Evolutionary conservation across 2,888 invertebrate genomes (phyloP), one percentile per base, ranked within the genome.

Genomic region (Athripsodes cinereus): DNA sequence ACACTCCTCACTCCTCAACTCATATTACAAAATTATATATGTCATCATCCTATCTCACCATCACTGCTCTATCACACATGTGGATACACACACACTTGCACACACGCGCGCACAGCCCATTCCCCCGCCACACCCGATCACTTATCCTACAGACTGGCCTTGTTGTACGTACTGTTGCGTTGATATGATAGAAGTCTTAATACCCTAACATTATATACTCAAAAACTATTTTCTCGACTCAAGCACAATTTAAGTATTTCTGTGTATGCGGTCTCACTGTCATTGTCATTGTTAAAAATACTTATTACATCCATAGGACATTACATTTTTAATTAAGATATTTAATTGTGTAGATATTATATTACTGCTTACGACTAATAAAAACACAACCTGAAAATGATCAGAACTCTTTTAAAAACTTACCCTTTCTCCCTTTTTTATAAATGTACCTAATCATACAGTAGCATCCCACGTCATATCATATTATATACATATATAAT

Each of bases 201-300:
- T 40, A n/a, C 13, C 16, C 31, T 11, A 22, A 31, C 34, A 35
- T 18, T 16, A 20, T 51, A 50, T 61, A 63, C 63, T 59, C 61
- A 63, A 63, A 63, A 63, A 63, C 63, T 63, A 63, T 63, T 61
- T 57, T 59, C 58, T 26, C 34, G 21, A 48, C 56, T 56, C 50
- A 50, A 50, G 50, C 21, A 20, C 47, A 47, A 31, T 21, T 22
- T 50, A 47, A 31, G 16, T 40, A 26, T 53, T n/a, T 22, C 22
- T 51, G 26, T 51, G 22, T 18, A 13, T n/a, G n/a, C 52, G 51
- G 34, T 51, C n/a, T 26, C 26, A 26, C 5, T 13, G 40, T n/a
- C 11, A 31, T 6, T 31, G 11, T 11, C 6, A 31, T 11, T 6
- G 31, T 31, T 8, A 11, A 11, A 8, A 31, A 6, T 31, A 31